Base-by-base conservation (phyloP, 2,888 invertebrate species). In the Acleris holmiana region DNA sequence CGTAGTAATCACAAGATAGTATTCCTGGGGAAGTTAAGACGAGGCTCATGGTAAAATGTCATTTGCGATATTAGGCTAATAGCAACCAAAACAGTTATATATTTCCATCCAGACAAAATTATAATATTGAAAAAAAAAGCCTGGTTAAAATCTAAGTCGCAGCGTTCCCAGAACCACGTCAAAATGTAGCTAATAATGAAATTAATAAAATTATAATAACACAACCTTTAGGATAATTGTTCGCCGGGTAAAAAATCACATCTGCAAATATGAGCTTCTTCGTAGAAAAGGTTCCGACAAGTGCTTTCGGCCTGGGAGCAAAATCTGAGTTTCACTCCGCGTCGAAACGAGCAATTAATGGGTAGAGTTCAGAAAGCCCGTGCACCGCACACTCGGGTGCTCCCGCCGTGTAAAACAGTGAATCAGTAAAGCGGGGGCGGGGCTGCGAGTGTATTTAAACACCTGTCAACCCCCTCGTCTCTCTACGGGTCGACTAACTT, bases 381-480 rank as follows among this genome's bases (percentile, higher is more conserved):
- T 76, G 73, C 75, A 78, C 79, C 80, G 77, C 80, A 81, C 80
- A 81, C 79, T 78, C 74, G 75, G 79, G 74, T 75, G 79, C 80
- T 75, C 80, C 74, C 74, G 73, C 81, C 79, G 76, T 81, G 80
- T 83, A 83, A 82, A 78, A 82, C 80, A 74, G 74, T 70, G 76
- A 80, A 79, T 83, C 79, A 78, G 81, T 76, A 49, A 54, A 56
- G 58, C 73, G 70, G 73, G 74, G 76, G 78, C 78, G 79, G 79
- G 73, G 77, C 78, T 79, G 74, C 76, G 78, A 74, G 81, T 86
- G 84, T 86, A 87, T 86, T 86, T 87, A 85, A 89, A 86, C 88
- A 89, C 85, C 87, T 90, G 87, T 86, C 89, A 88, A 80, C 82
- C 80, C 82, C 79, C 82, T 77, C 81, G 79, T 80, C 79, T 79